Base-by-base conservation (phyloP, 2,797 vertebrate species). In the Naso thynnoides region DNA sequence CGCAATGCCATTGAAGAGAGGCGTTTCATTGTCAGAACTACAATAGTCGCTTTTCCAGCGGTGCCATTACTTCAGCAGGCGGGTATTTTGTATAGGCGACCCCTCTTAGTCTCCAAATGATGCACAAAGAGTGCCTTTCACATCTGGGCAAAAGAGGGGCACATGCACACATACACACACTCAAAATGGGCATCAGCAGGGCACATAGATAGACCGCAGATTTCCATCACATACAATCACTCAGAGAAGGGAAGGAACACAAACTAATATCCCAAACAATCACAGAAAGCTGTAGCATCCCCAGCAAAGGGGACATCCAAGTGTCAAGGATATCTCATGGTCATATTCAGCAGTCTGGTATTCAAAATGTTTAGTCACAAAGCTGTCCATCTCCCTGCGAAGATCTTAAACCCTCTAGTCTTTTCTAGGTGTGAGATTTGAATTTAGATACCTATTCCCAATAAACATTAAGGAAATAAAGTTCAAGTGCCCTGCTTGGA, bases 61-160 rank as follows among this genome's bases (percentile, higher is more conserved):
- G 91, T 94, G 93, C 94, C 94, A 97, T 98, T 97, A 98, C 96
- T 98, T 98, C 97, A 98, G 95, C 94, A 91, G 92, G 94, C 92
- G 96, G 94, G 97, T 98, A 98, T 98, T 97, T 91, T 92, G 93
- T 94, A 95, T 93, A 95, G 93, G 92, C 94, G 94, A 96, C 95
- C 94, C 92, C 85, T 93, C 83, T 10, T 81, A 93, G 91, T 84
- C 87, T 93, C 90, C 85, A 81, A 92, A 80, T 83, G 91, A 91
- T 75, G 56, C 89, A 96, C 94, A 96, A 96, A 93, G 94, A 91
- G 81, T 18, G 82, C 85, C 94, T 94, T 95, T 96, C 91, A 95
- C 91, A 90, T 90, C 83, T 89, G 81, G 90, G 87, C 90, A 93
- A 82, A 86, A 86, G 89, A 85, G 73, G 86, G 88, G 87, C 91